phyloP scores from a whole-genome alignment of 1,140 invertebrate species.

The Cephus cinctus region DNA sequence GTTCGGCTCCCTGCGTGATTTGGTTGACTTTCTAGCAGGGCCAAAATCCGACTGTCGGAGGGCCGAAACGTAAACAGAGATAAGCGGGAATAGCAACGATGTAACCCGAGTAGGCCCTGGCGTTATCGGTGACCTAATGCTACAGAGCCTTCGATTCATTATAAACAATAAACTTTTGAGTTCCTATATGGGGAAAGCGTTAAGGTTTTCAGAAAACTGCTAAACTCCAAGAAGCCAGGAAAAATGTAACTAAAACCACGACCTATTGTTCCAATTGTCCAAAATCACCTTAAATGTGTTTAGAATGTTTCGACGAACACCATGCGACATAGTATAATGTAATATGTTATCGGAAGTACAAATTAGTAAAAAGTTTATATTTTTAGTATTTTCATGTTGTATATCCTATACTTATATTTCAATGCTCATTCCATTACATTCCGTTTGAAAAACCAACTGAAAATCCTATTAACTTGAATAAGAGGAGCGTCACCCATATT shows the following conservation, averaged over 20 bases:
- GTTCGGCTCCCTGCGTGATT: too few relatives aligned
- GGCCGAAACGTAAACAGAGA: slow-evolving; percentile 7
- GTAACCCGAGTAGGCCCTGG: too few relatives aligned
- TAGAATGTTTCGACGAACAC: slow-evolving; percentile 10
- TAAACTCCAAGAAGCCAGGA: slow-evolving; percentile 2
- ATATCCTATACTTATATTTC: not conserved
- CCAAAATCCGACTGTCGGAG: slow-evolving; percentile 8
- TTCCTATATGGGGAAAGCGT: not conserved
- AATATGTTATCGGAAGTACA: slow-evolving; percentile 1
- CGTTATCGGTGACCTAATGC: not conserved
- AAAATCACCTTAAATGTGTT: slow-evolving; percentile 12
- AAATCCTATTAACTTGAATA: too few relatives aligned
- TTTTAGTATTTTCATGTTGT: not conserved
- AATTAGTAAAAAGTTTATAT: slow-evolving; percentile 1
- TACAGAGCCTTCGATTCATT: not conserved
- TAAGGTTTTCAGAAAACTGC: not conserved
- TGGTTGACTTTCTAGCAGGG: slow-evolving; percentile 3
- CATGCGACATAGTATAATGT: slow-evolving; percentile 9
- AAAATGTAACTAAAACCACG: slow-evolving; percentile 11
- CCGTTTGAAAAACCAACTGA: too few relatives aligned
- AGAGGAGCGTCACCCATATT: too few relatives aligned
- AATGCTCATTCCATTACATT: too few relatives aligned
- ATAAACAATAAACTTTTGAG: not conserved
- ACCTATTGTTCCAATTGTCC: slow-evolving; percentile 8
- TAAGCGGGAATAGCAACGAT: too few relatives aligned